Conservation (phyloP, 2,797 vertebrate genomes). For the Vespertilio murinus region DNA sequence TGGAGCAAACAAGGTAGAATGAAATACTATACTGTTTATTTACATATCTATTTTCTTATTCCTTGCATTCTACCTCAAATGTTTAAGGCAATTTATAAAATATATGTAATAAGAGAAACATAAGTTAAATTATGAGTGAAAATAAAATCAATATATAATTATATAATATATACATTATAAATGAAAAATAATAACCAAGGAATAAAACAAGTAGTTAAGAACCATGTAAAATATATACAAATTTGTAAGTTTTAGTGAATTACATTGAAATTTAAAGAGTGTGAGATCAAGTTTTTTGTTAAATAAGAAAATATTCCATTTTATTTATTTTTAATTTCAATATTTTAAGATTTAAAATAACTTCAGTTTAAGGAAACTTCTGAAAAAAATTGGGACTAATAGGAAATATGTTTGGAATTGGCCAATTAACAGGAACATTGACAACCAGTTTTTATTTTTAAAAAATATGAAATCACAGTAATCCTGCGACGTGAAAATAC, state of each 20-base stretch:
- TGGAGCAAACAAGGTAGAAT: neutral
- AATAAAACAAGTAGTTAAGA: neutral
- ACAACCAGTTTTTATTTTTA: neutral
- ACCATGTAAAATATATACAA: neutral
- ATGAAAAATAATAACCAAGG: neutral
- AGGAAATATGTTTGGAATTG: neutral
- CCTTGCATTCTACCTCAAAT: neutral
- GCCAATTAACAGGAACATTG: neutral
- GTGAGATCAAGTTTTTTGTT: neutral
- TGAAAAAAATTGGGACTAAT: neutral
- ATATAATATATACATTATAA: neutral
- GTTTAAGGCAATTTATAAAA: neutral
- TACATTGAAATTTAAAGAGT: neutral
- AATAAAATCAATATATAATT: neutral
- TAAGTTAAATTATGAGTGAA: neutral
- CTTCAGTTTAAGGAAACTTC: neutral
- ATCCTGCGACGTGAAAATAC: neutral
- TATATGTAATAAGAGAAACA: neutral
- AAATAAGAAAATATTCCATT: neutral
- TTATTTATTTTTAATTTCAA: slow-evolving; percentile 4
- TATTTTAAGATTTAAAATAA: neutral
- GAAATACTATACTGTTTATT: neutral
- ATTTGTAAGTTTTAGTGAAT: neutral
- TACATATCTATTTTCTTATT: neutral
- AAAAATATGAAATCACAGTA: neutral